phyloP scores from a whole-genome alignment of 2,888 invertebrate species.

The Gymnocheta viridis region DNA sequence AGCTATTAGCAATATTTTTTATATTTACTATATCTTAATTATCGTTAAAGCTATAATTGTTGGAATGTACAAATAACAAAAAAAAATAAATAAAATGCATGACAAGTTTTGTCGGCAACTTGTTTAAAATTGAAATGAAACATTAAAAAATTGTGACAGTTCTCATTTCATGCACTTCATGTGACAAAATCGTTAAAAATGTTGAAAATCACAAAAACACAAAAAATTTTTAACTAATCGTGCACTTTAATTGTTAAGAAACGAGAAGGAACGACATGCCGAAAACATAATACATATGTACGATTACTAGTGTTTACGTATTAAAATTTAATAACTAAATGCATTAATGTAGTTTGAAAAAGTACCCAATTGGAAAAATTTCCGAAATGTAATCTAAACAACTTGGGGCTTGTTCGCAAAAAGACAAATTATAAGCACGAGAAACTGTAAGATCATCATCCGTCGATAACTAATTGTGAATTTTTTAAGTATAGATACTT shows the following conservation, averaged over 20 bases:
- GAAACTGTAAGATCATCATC: too few species aligned
- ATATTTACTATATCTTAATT: slow-evolving; percentile 58
- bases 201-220: slow-evolving; percentile 26
- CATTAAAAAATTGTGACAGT: slow-evolving; percentile 60
- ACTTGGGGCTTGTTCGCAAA: too few species aligned
- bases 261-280: slow-evolving; percentile 13
- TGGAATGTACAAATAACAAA: neutral
- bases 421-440: too few species aligned
- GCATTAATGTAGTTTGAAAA: neutral
- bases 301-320: neutral
- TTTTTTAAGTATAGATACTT: too few species aligned
- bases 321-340: too few species aligned
- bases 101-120: slow-evolving; percentile 64
- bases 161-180: slow-evolving; percentile 67
- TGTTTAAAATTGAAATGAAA: slow-evolving; percentile 47
- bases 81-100: slow-evolving; percentile 40
- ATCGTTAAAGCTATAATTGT: slow-evolving; percentile 34
- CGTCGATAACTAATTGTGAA: too few species aligned
- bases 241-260: slow-evolving; percentile 21
- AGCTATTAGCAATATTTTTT: slow-evolving; percentile 13
- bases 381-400: neutral
- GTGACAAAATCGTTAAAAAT: slow-evolving; percentile 59
- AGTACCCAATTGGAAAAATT: neutral
- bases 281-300: neutral
- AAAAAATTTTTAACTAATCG: neutral